Evolutionary conservation across 1,140 invertebrate species (phyloP).

Genomic region (Choristoneura fumiferana): DNA sequence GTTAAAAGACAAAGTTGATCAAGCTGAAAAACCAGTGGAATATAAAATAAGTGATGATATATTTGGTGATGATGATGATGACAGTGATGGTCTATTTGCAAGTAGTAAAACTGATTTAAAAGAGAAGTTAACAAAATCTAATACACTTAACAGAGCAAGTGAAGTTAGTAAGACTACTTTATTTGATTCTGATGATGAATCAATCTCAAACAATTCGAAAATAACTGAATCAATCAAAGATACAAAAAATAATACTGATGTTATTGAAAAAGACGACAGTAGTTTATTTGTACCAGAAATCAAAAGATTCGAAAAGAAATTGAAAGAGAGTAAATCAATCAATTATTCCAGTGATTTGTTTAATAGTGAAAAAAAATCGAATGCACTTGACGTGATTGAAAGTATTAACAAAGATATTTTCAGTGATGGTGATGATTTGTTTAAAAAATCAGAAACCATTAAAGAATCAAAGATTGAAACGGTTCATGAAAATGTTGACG

Average conservation of each 20-base stretch:
- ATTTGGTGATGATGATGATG: slow-evolving; percentile 15
- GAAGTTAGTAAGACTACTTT: not conserved
- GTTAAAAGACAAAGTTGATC: not conserved
- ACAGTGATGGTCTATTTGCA: not conserved
- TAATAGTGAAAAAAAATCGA: not conserved
- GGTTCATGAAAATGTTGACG: not conserved
- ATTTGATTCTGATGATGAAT: slow-evolving; percentile 13
- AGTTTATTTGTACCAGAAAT: slow-evolving; percentile 20
- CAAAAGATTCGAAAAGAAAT: slow-evolving; percentile 4
- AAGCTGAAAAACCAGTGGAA: not conserved
- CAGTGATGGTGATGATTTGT: not conserved
- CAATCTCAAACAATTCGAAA: not conserved
- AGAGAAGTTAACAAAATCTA: not conserved
- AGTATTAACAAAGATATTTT: slow-evolving; percentile 1
- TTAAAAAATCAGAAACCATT: not conserved
- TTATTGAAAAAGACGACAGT: slow-evolving; percentile 22
- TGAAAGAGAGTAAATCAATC: slow-evolving; percentile 10
- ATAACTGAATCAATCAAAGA: not conserved
- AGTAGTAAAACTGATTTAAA: slow-evolving; percentile 21
- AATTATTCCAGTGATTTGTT: not conserved
- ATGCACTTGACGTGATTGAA: not conserved
- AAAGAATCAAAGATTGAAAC: not conserved
- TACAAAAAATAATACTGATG: slow-evolving; percentile 26
- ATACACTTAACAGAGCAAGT: slow-evolving; percentile 19
- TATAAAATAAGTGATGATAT: slow-evolving; percentile 10